These are phyloP conservation scores for Terebella lapidaria DNA, from an alignment of 2,888 invertebrate species.

Conservation along the genomic window DNA sequence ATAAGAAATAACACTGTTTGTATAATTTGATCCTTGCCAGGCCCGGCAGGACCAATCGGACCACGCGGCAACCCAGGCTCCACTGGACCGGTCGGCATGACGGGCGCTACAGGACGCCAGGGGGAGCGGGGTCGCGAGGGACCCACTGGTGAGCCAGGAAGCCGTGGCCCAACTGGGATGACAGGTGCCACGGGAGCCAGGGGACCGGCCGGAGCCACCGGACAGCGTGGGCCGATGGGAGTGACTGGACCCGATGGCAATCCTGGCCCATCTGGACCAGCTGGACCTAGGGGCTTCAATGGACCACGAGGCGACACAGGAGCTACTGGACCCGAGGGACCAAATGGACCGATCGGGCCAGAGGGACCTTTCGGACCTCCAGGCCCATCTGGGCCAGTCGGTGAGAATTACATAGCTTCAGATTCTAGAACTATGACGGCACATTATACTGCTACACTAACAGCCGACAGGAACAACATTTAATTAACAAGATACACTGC, in stretches of 20 bases:
- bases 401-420: no score
- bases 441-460: no score
- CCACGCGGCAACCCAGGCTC: neutral
- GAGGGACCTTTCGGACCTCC: no score
- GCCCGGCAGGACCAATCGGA: neutral
- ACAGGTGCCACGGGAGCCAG: no score
- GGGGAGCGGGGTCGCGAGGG: neutral
- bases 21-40: no score
- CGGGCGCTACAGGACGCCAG: neutral
- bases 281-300: neutral
- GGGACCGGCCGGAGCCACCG: neutral
- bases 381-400: no score
- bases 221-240: neutral
- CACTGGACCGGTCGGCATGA: neutral
- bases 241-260: neutral
- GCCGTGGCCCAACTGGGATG: no score
- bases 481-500: no score
- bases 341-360: neutral
- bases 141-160: neutral
- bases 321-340: neutral
- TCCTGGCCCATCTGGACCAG: neutral
- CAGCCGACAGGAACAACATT: no score
- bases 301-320: neutral
- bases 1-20: no score
- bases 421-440: no score